phyloP scores from a whole-genome alignment of 2,888 invertebrate species.

The Hetaerina titia region DNA sequence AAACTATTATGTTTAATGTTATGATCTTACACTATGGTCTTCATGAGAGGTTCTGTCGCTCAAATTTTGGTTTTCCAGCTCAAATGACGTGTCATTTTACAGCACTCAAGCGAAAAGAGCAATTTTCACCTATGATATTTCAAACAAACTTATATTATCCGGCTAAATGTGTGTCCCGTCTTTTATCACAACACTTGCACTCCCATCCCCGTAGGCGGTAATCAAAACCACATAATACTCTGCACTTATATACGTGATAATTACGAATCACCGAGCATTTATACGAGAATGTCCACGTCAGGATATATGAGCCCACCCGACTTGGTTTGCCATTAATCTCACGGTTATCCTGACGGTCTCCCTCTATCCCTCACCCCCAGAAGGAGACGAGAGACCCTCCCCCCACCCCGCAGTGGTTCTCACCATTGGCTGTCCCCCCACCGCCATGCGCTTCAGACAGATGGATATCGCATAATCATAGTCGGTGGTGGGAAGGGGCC shows the following conservation, averaged over 20 bases:
- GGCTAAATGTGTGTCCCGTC: not conserved
- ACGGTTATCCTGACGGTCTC: constrained; percentile 27
- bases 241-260: not conserved
- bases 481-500: not conserved
- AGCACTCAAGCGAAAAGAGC: not conserved
- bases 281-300: not conserved
- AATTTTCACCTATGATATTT: not conserved
- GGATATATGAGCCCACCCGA: not conserved
- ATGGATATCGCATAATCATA: constrained; percentile 65
- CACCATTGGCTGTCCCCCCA: not conserved
- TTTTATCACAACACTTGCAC: not conserved
- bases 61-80: not conserved
- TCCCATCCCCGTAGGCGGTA: not conserved
- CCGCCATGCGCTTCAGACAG: constrained; percentile 45
- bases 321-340: constrained; percentile 48
- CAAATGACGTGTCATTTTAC: not conserved
- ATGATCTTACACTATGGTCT: not conserved
- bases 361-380: not conserved
- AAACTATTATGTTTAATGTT: too few relatives aligned
- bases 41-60: not conserved
- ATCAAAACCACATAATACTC: not conserved
- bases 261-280: not conserved
- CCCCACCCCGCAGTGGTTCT: not conserved
- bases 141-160: not conserved
- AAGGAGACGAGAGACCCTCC: not conserved